Evolutionary conservation across 2,113 vertebrate genomes (phyloP).

Genomic region (Perognathus longimembris): DNA sequence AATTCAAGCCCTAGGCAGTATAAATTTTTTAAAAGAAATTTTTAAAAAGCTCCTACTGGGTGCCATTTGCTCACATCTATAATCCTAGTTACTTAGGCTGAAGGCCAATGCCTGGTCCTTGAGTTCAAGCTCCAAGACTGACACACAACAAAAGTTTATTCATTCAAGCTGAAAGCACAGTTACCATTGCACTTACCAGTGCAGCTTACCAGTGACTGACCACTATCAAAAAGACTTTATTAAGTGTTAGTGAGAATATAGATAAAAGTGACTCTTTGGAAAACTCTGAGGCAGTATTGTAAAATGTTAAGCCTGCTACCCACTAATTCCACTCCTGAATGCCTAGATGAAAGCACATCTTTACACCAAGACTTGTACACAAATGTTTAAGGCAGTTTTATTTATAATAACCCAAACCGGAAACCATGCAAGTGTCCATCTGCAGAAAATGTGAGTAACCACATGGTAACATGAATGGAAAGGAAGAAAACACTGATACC

Average conservation of each 20-base stretch:
- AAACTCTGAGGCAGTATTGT: not conserved
- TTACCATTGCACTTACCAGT: not conserved
- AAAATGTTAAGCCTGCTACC: constrained; percentile 24
- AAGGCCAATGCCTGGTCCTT: too few relatives aligned
- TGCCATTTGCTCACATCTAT: too few relatives aligned
- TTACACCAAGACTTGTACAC: not conserved
- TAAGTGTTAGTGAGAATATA: not conserved
- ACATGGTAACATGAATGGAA: not conserved
- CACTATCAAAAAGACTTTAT: not conserved
- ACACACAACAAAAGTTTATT: not conserved
- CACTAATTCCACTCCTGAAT: not conserved
- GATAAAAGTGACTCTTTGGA: not conserved
- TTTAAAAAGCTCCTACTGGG: too few relatives aligned
- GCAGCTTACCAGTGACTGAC: not conserved
- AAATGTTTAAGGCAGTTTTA: not conserved
- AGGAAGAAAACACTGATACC: not conserved
- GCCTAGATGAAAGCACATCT: constrained; percentile 33
- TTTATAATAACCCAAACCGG: constrained; percentile 18
- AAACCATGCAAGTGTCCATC: not conserved
- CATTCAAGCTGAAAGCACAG: not conserved
- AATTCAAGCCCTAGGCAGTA: too few relatives aligned
- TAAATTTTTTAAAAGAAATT: too few relatives aligned
- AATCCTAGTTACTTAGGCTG: too few relatives aligned
- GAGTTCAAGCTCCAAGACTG: too few relatives aligned
- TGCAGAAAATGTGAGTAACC: not conserved